These are phyloP conservation scores for Amiota minor DNA, from an alignment of 2,888 invertebrate species.

Conservation along the genomic window DNA sequence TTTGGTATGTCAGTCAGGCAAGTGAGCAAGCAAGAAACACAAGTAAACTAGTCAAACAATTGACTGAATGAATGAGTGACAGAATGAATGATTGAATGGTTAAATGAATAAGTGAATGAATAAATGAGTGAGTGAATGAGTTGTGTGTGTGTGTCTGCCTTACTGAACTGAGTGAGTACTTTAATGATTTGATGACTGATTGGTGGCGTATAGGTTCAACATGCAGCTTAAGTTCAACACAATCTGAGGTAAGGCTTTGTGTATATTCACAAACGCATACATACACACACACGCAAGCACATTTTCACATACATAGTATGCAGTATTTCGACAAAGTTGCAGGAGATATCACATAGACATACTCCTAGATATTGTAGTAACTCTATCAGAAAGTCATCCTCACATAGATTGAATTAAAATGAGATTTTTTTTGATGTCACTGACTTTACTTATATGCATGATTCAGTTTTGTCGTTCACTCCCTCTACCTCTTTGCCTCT, in stretches of 20 bases:
- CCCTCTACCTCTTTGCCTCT: background rate
- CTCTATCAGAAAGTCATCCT: constrained; percentile 23
- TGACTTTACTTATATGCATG: background rate
- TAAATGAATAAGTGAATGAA: too few relatives aligned
- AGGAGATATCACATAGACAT: too few relatives aligned
- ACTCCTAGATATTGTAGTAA: too few relatives aligned
- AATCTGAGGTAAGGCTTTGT: background rate
- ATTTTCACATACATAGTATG: too few relatives aligned
- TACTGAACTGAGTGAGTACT: constrained; percentile 12
- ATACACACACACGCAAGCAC: background rate
- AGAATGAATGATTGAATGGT: too few relatives aligned
- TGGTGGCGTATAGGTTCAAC: too few relatives aligned
- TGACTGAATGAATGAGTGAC: too few relatives aligned
- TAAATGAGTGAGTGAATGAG: too few relatives aligned
- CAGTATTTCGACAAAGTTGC: too few relatives aligned
- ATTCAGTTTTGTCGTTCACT: background rate
- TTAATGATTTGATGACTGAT: background rate
- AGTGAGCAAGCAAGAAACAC: too few relatives aligned
- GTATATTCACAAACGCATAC: background rate
- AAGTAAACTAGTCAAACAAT: too few relatives aligned
- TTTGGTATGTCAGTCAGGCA: constrained; percentile 44
- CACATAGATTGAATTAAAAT: constrained; percentile 64
- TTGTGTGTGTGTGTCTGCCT: background rate
- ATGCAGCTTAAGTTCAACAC: background rate
- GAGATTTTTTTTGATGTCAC: constrained; percentile 50